Evolutionary conservation across 2,888 invertebrate genomes (phyloP).

Genomic region (Eupithecia pulchellata): DNA sequence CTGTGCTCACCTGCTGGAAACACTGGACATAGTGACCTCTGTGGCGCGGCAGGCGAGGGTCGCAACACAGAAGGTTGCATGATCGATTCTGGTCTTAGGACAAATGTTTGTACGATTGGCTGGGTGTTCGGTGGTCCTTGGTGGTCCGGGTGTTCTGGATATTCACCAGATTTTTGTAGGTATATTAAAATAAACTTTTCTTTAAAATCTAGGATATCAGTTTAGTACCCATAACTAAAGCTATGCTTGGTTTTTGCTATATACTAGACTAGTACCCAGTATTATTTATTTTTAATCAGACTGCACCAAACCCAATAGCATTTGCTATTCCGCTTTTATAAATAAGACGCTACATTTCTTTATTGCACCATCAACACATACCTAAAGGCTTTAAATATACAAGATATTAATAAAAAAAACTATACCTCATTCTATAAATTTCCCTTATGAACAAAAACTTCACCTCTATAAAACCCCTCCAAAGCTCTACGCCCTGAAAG

Average conservation of each 20-base stretch:
- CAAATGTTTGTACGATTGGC: background rate
- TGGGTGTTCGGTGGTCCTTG: too few relatives aligned
- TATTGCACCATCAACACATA: too few relatives aligned
- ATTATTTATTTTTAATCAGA: background rate
- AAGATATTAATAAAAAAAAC: too few relatives aligned
- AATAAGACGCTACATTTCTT: too few relatives aligned
- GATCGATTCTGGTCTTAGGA: too few relatives aligned
- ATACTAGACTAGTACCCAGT: background rate
- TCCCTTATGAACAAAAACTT: background rate
- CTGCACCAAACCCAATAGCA: background rate
- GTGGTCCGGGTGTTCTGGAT: background rate
- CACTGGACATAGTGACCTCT: too few relatives aligned
- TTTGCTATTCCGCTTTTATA: background rate
- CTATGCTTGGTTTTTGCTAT: background rate
- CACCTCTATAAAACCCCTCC: slow-evolving; percentile 11
- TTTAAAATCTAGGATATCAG: too few relatives aligned
- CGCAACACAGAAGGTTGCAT: too few relatives aligned
- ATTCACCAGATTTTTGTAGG: background rate
- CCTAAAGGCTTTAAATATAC: too few relatives aligned
- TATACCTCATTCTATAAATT: background rate
- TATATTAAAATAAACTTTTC: too few relatives aligned
- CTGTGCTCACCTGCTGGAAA: too few relatives aligned
- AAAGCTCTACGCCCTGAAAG: slow-evolving; percentile 53
- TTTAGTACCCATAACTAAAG: background rate
- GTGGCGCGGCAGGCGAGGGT: too few relatives aligned